These are phyloP conservation scores for Bradypodion pumilum DNA, from an alignment of 2,797 vertebrate species.

Conservation along the genomic window DNA sequence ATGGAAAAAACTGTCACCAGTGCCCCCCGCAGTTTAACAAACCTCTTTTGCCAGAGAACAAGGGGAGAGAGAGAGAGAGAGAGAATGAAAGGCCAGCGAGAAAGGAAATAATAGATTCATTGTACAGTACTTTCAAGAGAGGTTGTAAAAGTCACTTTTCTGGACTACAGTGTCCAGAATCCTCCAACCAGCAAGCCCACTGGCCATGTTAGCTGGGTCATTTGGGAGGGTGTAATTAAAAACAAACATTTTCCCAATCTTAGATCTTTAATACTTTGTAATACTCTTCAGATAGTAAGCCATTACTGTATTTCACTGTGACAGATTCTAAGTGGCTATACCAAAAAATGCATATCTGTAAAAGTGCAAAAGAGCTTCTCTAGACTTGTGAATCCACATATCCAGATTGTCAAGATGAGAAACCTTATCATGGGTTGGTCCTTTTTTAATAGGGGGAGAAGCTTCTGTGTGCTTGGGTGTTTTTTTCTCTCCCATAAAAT, in stretches of 20 bases:
- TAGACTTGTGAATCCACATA: not conserved
- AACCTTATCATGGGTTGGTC: not conserved
- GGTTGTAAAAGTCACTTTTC: no score
- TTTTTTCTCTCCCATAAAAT: not conserved
- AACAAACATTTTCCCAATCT: no score
- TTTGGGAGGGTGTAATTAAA: no score
- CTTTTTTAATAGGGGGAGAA: not conserved
- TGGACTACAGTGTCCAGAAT: no score
- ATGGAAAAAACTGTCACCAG: not conserved
- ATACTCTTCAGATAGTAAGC: not conserved
- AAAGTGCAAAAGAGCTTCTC: not conserved
- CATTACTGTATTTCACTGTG: not conserved
- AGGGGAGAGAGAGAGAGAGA: not conserved
- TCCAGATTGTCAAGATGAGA: not conserved
- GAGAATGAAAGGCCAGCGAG: not conserved
- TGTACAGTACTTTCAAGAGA: not conserved
- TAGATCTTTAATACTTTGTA: not conserved
- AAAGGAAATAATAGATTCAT: not conserved
- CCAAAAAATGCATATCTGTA: not conserved
- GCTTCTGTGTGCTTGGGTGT: not conserved
- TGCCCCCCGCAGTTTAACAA: not conserved
- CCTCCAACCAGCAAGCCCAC: no score
- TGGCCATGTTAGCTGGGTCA: no score
- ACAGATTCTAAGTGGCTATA: not conserved
- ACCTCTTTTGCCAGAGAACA: not conserved